Conservation (phyloP, 1,140 invertebrate genomes). For the Zelostemma sp. region DNA sequence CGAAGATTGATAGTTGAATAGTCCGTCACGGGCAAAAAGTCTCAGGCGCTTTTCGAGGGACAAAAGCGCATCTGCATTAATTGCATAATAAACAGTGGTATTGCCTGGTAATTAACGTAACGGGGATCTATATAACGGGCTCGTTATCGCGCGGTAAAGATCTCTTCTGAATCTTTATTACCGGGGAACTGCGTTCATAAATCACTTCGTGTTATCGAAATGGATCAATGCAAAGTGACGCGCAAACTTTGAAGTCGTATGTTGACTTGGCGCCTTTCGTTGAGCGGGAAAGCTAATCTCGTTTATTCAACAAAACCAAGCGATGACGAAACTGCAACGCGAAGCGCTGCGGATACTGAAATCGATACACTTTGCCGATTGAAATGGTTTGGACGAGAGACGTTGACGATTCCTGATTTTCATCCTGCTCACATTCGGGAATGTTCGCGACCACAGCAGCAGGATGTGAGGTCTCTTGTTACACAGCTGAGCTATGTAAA, state of each 20-base stretch:
- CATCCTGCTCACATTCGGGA: no score
- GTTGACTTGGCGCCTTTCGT: neutral
- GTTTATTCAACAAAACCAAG: no score
- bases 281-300: neutral
- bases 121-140: conserved; percentile 5
- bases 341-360: no score
- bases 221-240: neutral
- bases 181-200: neutral
- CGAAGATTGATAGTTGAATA: neutral
- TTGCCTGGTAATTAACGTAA: conserved; percentile 1
- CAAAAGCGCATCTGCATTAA: neutral
- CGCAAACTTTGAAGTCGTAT: neutral
- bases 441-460: no score
- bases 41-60: neutral
- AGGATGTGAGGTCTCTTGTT: conserved; percentile 40
- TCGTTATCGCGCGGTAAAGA: neutral
- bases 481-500: conserved; percentile 35
- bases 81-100: neutral
- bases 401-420: no score
- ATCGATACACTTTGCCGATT: no score
- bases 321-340: no score
- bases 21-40: neutral
- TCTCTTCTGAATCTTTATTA: conserved; percentile 8
- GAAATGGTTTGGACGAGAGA: no score
- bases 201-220: neutral